phyloP scores from a whole-genome alignment of 1,140 invertebrate species.

The Trypoxylus dichotomus region DNA sequence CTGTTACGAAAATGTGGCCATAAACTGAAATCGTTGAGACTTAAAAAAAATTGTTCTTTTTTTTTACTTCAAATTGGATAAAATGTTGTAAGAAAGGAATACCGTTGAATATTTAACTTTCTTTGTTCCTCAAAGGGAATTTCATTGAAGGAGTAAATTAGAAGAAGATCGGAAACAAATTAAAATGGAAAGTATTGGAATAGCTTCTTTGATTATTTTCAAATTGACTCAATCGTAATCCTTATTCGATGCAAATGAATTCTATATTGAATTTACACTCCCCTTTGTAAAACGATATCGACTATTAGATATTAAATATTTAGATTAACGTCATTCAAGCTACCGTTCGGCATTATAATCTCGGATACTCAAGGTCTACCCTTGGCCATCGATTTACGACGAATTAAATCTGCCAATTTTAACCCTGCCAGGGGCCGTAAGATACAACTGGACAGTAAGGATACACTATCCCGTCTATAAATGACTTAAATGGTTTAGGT shows the following conservation, averaged over 20 bases:
- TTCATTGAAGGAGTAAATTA: no score
- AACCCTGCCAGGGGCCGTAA: not conserved
- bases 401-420: not conserved
- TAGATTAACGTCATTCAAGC: no score
- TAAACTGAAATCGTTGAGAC: not conserved
- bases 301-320: not conserved
- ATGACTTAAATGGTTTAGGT: not conserved
- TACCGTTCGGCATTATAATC: no score
- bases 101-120: no score
- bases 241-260: not conserved
- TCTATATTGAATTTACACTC: not conserved
- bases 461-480: not conserved
- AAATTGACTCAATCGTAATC: not conserved
- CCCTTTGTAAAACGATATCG: not conserved
- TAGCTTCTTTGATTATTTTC: not conserved
- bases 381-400: not conserved
- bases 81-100: not conserved
- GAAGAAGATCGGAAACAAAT: not conserved
- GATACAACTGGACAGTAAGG: not conserved
- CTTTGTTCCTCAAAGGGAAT: no score
- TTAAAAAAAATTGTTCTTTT: not conserved
- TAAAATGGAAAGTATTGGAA: not conserved
- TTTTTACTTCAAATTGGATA: not conserved
- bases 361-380: no score
- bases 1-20: not conserved